phyloP scores from a whole-genome alignment of 1,140 invertebrate genomes.

The Tetragnatha versicolor region DNA sequence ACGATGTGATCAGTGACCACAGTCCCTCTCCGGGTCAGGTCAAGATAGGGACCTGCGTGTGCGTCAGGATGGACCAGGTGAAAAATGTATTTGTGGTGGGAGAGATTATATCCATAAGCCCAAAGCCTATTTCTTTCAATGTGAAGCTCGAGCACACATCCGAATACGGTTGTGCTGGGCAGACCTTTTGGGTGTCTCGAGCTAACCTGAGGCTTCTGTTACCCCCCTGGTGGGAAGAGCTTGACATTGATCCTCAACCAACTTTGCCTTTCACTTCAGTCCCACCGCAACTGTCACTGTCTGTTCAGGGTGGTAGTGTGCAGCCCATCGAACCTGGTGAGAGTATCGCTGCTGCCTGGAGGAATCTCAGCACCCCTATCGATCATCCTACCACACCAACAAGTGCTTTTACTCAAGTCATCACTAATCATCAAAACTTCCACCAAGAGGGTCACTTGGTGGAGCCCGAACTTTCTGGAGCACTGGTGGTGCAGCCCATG shows the following conservation, averaged over 20 bases:
- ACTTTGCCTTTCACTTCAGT: slow-evolving; percentile 67
- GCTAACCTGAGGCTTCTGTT: slow-evolving; percentile 87
- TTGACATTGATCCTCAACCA: slow-evolving; percentile 68
- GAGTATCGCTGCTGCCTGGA: slow-evolving; percentile 15
- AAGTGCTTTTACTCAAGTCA: slow-evolving; percentile 54
- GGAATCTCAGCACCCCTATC: slow-evolving; percentile 10
- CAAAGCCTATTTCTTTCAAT: slow-evolving; percentile 77
- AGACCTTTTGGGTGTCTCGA: slow-evolving; percentile 74
- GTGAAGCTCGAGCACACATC: slow-evolving; percentile 71
- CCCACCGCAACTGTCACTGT: slow-evolving; percentile 36
- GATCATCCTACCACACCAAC: slow-evolving; percentile 24
- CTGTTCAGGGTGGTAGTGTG: neutral
- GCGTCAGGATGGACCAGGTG: slow-evolving; percentile 69
- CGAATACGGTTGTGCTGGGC: slow-evolving; percentile 58
- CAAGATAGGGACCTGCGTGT: slow-evolving; percentile 71
- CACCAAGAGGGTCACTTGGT: slow-evolving; percentile 41
- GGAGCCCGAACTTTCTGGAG: slow-evolving; percentile 29
- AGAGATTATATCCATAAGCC: slow-evolving; percentile 74
- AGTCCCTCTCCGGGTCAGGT: slow-evolving; percentile 83
- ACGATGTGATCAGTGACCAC: slow-evolving; percentile 91
- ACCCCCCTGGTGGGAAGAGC: slow-evolving; percentile 94
- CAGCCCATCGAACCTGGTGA: slow-evolving; percentile 25
- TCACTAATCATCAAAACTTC: slow-evolving; percentile 48
- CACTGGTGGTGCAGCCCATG: slow-evolving; percentile 48
- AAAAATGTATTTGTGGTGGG: slow-evolving; percentile 83